Percentiles rank a stretch among this genome's conserved stretches.
Evolutionary conservation across 1,140 invertebrate genomes (phyloP).

Genomic region (Trigoniulus corallinus): DNA sequence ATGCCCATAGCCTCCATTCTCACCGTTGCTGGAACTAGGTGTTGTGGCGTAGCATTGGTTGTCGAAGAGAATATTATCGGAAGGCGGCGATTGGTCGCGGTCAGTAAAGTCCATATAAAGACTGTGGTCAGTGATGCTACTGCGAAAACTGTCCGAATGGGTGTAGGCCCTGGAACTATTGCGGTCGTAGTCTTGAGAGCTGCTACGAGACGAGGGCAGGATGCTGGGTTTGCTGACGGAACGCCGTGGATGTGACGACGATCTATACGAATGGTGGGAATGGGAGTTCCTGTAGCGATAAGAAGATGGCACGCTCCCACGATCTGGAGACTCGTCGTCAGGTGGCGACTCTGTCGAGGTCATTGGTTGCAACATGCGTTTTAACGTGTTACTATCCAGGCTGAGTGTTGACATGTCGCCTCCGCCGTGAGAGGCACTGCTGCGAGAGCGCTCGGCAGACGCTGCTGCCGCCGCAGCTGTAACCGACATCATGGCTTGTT

Average conservation of each 20-base stretch:
- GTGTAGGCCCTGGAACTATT: neutral
- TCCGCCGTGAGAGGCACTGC: constrained; percentile 13
- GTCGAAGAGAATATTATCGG: constrained; percentile 81
- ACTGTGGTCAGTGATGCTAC: constrained; percentile 24
- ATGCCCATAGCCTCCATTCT: neutral
- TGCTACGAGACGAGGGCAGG: neutral
- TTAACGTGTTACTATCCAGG: constrained; percentile 68
- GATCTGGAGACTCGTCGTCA: constrained; percentile 66
- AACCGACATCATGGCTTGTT: constrained; percentile 15
- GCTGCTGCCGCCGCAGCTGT: neutral
- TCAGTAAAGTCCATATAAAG: constrained; percentile 59
- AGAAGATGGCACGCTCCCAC: constrained; percentile 20
- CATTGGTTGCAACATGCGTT: constrained; percentile 72
- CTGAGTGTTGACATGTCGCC: constrained; percentile 24
- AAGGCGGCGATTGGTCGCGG: constrained; percentile 64
- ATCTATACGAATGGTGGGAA: constrained; percentile 26
- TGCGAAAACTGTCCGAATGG: constrained; percentile 18
- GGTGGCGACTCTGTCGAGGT: constrained; percentile 45
- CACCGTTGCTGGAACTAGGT: constrained; percentile 51
- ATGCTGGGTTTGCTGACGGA: neutral
- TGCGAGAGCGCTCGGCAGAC: constrained; percentile 11
- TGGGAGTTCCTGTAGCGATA: constrained; percentile 24
- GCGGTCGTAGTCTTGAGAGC: constrained; percentile 2
- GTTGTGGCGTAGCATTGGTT: constrained; percentile 86
- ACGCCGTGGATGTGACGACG: constrained; percentile 1